A percentile compares a stretch with the other conserved stretches of the same genome.
Evolutionary conservation across 1,140 invertebrate species (phyloP).

Genomic region (Drosophila burlai): DNA sequence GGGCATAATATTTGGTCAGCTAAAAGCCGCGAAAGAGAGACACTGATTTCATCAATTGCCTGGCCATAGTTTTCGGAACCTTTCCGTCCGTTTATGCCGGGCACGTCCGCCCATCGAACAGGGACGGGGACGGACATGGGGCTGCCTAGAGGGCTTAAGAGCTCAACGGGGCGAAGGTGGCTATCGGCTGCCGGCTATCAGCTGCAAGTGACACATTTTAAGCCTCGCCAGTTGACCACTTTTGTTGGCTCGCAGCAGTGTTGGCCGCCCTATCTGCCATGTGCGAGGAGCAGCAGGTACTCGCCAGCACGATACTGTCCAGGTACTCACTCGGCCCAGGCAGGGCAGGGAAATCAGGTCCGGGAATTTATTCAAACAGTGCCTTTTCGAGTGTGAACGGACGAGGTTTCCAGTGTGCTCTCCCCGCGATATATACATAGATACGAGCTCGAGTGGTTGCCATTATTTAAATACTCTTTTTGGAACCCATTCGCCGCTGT

Average conservation of each 20-base stretch:
- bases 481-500: background rate
- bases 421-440: constrained; percentile 9
- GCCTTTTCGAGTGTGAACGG: constrained; percentile 53
- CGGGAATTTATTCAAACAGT: constrained; percentile 28
- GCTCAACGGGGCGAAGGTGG: constrained; percentile 21
- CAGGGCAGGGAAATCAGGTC: constrained; percentile 7
- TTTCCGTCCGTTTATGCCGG: constrained; percentile 13
- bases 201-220: constrained; percentile 46
- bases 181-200: constrained; percentile 31
- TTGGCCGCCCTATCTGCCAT: constrained; percentile 30
- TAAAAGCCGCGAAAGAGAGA: constrained; percentile 26
- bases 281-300: constrained; percentile 28
- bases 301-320: background rate
- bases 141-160: constrained; percentile 37
- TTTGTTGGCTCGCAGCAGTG: constrained; percentile 4
- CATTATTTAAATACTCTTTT: constrained; percentile 4
- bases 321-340: constrained; percentile 18
- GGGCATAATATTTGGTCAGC: constrained; percentile 35
- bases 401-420: constrained; percentile 27
- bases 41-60: constrained; percentile 57
- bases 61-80: constrained; percentile 23
- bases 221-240: constrained; percentile 35
- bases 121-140: constrained; percentile 10
- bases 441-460: background rate
- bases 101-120: constrained; percentile 41